A percentile compares a stretch with the other conserved stretches of the same genome.
Evolutionary conservation across 2,888 invertebrate species (phyloP).

Genomic region (Cancer borealis): DNA sequence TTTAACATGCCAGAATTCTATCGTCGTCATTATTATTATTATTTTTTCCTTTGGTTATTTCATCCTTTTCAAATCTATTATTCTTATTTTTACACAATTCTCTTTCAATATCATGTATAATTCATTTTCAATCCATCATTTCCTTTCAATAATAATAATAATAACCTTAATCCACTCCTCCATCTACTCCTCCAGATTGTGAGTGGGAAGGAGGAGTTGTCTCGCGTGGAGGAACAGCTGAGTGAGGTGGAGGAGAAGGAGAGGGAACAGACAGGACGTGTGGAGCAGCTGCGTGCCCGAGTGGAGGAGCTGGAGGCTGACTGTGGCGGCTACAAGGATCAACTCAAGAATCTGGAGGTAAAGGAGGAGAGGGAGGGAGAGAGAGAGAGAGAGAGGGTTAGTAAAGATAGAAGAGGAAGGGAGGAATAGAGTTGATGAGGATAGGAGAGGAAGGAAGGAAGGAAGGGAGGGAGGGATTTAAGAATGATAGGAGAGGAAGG

Average conservation of each 20-base stretch:
- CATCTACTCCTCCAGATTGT: not conserved
- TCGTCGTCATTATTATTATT: not conserved
- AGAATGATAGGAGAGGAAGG: too few relatives aligned
- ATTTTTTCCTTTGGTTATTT: not conserved
- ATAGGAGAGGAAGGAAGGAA: not conserved
- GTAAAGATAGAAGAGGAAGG: not conserved
- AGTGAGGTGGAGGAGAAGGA: not conserved
- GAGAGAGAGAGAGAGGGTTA: not conserved
- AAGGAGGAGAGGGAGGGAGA: not conserved
- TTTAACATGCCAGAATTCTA: not conserved
- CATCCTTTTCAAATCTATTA: not conserved
- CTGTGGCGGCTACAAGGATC: slow-evolving; percentile 66
- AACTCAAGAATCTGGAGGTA: slow-evolving; percentile 69
- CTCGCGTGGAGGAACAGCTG: not conserved
- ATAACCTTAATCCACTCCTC: not conserved
- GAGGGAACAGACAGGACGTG: not conserved
- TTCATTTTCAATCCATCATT: too few relatives aligned
- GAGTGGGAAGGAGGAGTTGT: not conserved
- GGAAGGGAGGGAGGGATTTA: too few relatives aligned
- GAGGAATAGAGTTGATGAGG: not conserved
- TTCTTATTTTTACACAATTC: too few relatives aligned
- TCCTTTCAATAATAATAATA: not conserved
- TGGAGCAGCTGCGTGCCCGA: not conserved
- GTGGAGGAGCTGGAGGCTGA: slow-evolving; percentile 44
- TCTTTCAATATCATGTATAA: too few relatives aligned